Percentiles rank a stretch among this genome's conserved stretches.
These are phyloP conservation scores for Rhizoglyphus robini DNA, from an alignment of 1,140 invertebrate species.

Conservation along the genomic window DNA sequence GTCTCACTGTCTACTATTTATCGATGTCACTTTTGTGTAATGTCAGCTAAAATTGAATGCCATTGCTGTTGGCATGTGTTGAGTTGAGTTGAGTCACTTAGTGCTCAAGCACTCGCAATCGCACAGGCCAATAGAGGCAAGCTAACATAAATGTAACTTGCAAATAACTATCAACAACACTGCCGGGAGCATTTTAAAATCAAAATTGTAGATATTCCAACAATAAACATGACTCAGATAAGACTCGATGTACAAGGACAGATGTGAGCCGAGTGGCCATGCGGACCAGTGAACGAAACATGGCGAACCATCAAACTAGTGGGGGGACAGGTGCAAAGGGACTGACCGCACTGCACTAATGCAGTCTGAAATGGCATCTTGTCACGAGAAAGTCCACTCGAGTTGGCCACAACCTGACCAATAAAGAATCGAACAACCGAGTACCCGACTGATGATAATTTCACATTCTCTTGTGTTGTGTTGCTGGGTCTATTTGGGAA, in stretches of 20 bases:
- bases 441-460: background rate
- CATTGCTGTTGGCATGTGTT: no score
- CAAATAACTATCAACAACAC: background rate
- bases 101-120: no score
- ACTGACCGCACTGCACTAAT: background rate
- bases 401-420: background rate
- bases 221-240: background rate
- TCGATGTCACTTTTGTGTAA: no score
- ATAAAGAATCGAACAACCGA: background rate
- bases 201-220: background rate
- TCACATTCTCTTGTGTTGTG: background rate
- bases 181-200: background rate
- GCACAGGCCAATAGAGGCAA: no score
- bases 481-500: no score
- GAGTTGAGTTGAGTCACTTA: no score
- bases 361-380: conserved; percentile 7
- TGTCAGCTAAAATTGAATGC: no score
- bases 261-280: background rate
- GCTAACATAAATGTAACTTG: no score
- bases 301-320: no score
- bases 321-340: background rate
- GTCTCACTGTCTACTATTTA: no score
- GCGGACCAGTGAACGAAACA: no score
- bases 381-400: background rate
- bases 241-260: background rate